Conservation (phyloP, 2,113 vertebrate genomes). For the Amphiprion ocellaris region DNA sequence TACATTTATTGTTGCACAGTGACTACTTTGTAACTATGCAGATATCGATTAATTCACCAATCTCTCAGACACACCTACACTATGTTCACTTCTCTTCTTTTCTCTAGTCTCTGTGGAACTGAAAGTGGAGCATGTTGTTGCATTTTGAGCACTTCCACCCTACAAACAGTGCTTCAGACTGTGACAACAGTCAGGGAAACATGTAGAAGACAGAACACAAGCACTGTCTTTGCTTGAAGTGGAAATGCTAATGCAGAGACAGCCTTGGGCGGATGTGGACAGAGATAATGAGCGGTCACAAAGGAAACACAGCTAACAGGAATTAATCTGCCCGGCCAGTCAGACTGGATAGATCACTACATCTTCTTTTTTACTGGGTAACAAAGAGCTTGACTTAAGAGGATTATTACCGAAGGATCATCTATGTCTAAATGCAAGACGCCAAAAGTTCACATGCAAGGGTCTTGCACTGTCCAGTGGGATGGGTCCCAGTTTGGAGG, state of each 20-base stretch:
- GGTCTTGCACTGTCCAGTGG: constrained; percentile 33
- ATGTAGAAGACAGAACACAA: constrained; percentile 6
- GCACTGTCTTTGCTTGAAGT: constrained; percentile 10
- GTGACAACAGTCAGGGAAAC: constrained; percentile 7
- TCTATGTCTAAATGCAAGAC: constrained; percentile 55
- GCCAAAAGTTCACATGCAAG: constrained; percentile 54
- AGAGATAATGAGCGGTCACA: constrained; percentile 34
- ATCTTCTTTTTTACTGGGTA: constrained; percentile 43
- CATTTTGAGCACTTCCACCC: background rate
- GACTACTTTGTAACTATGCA: background rate
- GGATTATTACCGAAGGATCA: constrained; percentile 69
- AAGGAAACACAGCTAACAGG: constrained; percentile 41
- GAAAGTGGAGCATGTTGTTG: constrained; percentile 26
- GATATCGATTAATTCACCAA: constrained; percentile 8
- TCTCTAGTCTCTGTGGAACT: constrained; percentile 37
- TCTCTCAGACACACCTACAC: background rate
- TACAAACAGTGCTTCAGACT: background rate
- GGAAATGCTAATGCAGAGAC: constrained; percentile 21
- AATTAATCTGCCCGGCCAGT: constrained; percentile 62
- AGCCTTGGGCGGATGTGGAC: constrained; percentile 28
- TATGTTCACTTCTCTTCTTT: constrained; percentile 42
- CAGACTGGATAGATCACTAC: constrained; percentile 67
- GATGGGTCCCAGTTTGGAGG: constrained; percentile 29
- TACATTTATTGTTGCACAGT: background rate
- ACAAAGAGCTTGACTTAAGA: constrained; percentile 74